Conservation (phyloP, 2,888 invertebrate species). For the Neoascia interrupta region DNA sequence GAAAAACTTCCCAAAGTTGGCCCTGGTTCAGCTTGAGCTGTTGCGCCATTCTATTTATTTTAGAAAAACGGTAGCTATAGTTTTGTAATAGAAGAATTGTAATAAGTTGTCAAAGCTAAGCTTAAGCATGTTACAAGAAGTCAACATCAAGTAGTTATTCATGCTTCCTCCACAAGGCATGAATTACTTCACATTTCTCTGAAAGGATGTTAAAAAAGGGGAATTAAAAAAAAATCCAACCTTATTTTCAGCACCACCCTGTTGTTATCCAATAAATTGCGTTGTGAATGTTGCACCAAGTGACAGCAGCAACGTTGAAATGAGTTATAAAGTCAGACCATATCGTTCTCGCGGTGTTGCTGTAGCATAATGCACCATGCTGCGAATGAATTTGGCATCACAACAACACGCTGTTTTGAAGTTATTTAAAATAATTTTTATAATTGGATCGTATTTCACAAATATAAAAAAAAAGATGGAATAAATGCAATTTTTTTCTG, state of each 20-base stretch:
- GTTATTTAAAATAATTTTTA: constrained; percentile 49
- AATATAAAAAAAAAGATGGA: constrained; percentile 10
- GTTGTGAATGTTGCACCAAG: constrained; percentile 2
- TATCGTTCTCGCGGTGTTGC: background rate
- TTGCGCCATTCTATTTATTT: too few relatives aligned
- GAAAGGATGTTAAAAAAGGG: too few relatives aligned
- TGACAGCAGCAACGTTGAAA: constrained; percentile 22
- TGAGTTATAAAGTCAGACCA: constrained; percentile 35
- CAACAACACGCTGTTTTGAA: constrained; percentile 65
- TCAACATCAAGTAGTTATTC: too few relatives aligned
- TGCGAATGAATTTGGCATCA: constrained; percentile 51
- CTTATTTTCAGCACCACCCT: background rate
- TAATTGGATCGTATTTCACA: constrained; percentile 59
- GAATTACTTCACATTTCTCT: too few relatives aligned
- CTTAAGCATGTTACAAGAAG: too few relatives aligned
- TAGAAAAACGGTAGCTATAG: too few relatives aligned
- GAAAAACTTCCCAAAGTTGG: too few relatives aligned
- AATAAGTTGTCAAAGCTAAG: too few relatives aligned
- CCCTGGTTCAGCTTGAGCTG: too few relatives aligned
- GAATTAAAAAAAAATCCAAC: too few relatives aligned
- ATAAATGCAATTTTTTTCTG: constrained; percentile 2
- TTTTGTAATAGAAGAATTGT: too few relatives aligned
- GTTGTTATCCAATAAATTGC: background rate
- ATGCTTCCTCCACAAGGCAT: too few relatives aligned
- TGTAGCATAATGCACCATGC: constrained; percentile 50